Evolutionary conservation across 2,113 vertebrate species (phyloP).

Genomic region (Macquaria australasica): DNA sequence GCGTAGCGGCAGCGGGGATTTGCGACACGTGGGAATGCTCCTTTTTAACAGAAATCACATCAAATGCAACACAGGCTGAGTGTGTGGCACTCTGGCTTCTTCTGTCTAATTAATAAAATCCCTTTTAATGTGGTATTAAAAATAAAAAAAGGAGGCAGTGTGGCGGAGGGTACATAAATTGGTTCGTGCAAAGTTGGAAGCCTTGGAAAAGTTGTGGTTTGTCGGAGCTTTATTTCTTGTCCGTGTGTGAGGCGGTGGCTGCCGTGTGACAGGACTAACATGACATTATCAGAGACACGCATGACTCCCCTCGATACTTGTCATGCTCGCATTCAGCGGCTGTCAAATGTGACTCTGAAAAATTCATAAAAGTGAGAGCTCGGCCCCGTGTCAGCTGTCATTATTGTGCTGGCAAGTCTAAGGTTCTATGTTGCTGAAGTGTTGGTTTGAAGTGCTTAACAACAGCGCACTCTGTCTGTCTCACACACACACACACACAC

Average conservation of each 20-base stretch:
- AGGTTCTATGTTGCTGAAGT: slow-evolving; percentile 53
- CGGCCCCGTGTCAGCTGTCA: slow-evolving; percentile 50
- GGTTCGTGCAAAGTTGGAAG: slow-evolving; percentile 53
- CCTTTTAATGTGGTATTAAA: slow-evolving; percentile 77
- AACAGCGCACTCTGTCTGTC: slow-evolving; percentile 11
- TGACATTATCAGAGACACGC: slow-evolving; percentile 34
- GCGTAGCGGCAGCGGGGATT: slow-evolving; percentile 70
- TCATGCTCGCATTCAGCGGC: slow-evolving; percentile 23
- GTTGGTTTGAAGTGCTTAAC: slow-evolving; percentile 45
- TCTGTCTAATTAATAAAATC: slow-evolving; percentile 79
- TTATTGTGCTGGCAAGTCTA: slow-evolving; percentile 30
- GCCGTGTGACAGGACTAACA: slow-evolving; percentile 26
- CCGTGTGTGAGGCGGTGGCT: slow-evolving; percentile 8
- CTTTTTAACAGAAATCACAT: slow-evolving; percentile 76
- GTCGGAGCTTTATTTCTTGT: not conserved
- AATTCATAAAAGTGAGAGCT: slow-evolving; percentile 49
- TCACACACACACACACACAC: slow-evolving; percentile 17
- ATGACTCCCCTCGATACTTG: slow-evolving; percentile 41
- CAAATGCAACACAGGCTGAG: slow-evolving; percentile 67
- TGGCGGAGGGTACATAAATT: slow-evolving; percentile 33
- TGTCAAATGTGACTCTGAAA: slow-evolving; percentile 59
- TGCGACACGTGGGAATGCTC: slow-evolving; percentile 72
- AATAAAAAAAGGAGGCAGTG: slow-evolving; percentile 57
- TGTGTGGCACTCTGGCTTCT: slow-evolving; percentile 62
- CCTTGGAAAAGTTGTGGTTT: slow-evolving; percentile 62